Percentiles rank a stretch among this genome's conserved stretches.
These are phyloP conservation scores for Myiagra hebetior DNA, from an alignment of 2,113 vertebrate genomes.

Conservation along the genomic window DNA sequence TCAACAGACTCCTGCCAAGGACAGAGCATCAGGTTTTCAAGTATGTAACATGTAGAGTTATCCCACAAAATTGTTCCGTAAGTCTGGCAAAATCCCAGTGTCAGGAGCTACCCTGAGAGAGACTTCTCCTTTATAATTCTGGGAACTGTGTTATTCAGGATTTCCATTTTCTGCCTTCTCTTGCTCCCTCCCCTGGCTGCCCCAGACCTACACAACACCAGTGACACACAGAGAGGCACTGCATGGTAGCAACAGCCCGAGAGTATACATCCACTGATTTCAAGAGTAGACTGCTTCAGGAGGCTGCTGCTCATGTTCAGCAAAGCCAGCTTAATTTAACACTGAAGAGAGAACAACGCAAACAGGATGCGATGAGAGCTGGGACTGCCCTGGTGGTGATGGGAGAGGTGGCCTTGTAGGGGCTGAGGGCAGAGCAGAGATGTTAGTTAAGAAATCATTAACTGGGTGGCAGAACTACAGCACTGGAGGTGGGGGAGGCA, in stretches of 20 bases:
- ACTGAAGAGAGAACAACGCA: not conserved
- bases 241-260: slow-evolving; percentile 25
- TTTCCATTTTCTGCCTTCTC: not conserved
- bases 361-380: slow-evolving; percentile 1
- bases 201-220: not conserved
- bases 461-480: not conserved
- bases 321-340: slow-evolving; percentile 28
- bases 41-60: rapidly evolving
- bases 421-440: slow-evolving; percentile 41
- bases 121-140: not conserved
- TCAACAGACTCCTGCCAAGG: not conserved
- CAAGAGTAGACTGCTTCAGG: not conserved
- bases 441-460: slow-evolving; percentile 14
- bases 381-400: slow-evolving; percentile 13
- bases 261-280: not conserved
- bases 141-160: not conserved
- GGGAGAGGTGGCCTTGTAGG: slow-evolving; percentile 25
- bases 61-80: not conserved
- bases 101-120: not conserved
- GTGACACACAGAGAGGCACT: not conserved
- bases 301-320: not conserved
- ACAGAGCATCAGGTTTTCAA: not conserved
- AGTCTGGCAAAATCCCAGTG: not conserved
- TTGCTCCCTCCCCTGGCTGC: not conserved
- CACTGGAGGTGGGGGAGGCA: not conserved